Evolutionary conservation across 2,888 invertebrate species (phyloP), one percentile per base, ranked within the genome.

Genomic region (Pollenia amentaria): DNA sequence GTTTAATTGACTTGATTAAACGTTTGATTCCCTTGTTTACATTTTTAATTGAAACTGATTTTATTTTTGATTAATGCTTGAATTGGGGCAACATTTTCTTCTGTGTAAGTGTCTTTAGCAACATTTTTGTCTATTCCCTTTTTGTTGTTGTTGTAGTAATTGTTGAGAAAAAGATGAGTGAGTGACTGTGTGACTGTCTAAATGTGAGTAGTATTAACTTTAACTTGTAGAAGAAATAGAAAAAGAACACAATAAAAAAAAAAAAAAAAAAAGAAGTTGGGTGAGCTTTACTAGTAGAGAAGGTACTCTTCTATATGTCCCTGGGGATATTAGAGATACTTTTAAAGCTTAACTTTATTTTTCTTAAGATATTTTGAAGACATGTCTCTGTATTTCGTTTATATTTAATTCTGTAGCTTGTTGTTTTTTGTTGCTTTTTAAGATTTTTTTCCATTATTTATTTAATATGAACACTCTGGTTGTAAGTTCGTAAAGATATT

Each of bases 321-420:
- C 87, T 55, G 84, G 87, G 84, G 87, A 87, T 87, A 87, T 87
- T 87, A 87, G 77, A 72, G 80, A 87, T 87, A 87, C 87, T 84
- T 87, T 80, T 76, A 80, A 87, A 87, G 84, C 84, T 87, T 80
- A 80, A 84, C 84, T 87, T 84, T 83, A 76, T 42, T 80, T 77
- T 73, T 72, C 73, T 72, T 62, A 87, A 87, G 80, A 77, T 84
- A 87, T 87, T 87, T 87, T 72, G 65, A 80, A 80, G 76, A 87
- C 87, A 77, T 84, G 84, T 77, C 84, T 76, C 72, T 84, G 83
- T 78, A 53, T 75, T 76, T 82, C 51, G 76, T 82, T 69, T 16
- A 60, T 82, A 76, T 76, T 85, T 75, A 75, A 62, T 77, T 81
- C 29, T 57, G 38, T 38, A n/a, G 21, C 70, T 44, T 60, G 18